phyloP scores from a whole-genome alignment of 2,888 invertebrate species.

The Eueremaeus valkanovi region DNA sequence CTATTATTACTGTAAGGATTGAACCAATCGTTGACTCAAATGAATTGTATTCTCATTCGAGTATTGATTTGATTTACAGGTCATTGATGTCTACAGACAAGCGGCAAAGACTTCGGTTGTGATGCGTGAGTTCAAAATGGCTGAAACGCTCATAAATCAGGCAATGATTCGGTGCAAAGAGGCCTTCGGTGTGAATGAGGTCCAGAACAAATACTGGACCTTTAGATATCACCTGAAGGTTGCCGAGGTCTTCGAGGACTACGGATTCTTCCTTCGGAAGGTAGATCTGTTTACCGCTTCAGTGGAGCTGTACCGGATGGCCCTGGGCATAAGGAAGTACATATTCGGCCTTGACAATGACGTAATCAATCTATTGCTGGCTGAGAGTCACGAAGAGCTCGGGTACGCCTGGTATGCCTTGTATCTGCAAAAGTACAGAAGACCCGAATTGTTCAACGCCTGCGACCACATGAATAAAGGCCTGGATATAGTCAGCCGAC shows the following conservation, averaged over 20 bases:
- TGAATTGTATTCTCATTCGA: too few relatives aligned
- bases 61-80: too few relatives aligned
- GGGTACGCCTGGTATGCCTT: constrained; percentile 91
- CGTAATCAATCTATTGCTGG: constrained; percentile 70
- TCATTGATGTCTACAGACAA: constrained; percentile 76
- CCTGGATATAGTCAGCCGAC: constrained; percentile 71
- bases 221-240: constrained; percentile 68
- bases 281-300: constrained; percentile 78
- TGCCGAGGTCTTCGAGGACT: constrained; percentile 78
- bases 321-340: constrained; percentile 66
- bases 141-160: constrained; percentile 75
- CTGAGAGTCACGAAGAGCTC: constrained; percentile 83
- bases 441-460: constrained; percentile 76
- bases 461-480: constrained; percentile 77
- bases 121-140: constrained; percentile 75
- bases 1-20: constrained; percentile 51
- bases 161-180: constrained; percentile 66
- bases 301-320: constrained; percentile 70
- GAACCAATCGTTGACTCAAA: too few relatives aligned
- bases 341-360: constrained; percentile 65
- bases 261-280: constrained; percentile 84
- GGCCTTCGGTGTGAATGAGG: constrained; percentile 45
- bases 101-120: constrained; percentile 85
- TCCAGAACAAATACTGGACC: not conserved
- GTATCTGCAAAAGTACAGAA: constrained; percentile 84